A percentile compares a stretch with the other conserved stretches of the same genome.
phyloP scores from a whole-genome alignment of 2,888 invertebrate genomes.

The Villa cingulata region DNA sequence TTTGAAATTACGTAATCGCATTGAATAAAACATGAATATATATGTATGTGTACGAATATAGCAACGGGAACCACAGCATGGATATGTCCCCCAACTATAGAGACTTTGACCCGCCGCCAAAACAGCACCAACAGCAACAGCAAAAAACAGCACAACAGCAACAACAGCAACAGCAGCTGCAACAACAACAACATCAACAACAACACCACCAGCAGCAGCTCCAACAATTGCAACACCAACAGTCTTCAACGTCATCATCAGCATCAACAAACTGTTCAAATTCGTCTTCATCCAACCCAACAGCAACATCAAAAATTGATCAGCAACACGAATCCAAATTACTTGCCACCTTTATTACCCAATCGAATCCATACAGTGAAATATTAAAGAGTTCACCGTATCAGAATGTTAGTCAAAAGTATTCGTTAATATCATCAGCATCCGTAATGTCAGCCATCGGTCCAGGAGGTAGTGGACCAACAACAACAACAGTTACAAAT shows the following conservation, averaged over 20 bases:
- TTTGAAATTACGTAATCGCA: too few species aligned
- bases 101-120: conserved; percentile 32
- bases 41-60: too few species aligned
- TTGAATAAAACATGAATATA: too few species aligned
- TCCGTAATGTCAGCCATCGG: too few species aligned
- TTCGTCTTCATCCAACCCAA: conserved; percentile 17
- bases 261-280: conserved; percentile 24
- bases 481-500: conserved; percentile 3
- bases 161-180: conserved; percentile 16
- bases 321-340: conserved; percentile 18
- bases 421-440: not conserved
- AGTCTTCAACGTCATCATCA: conserved; percentile 13
- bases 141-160: conserved; percentile 14
- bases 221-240: conserved; percentile 16
- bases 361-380: conserved; percentile 30
- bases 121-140: conserved; percentile 22
- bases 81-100: conserved; percentile 33
- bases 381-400: conserved; percentile 22
- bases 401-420: conserved; percentile 5
- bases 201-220: conserved; percentile 16
- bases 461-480: not conserved
- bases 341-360: conserved; percentile 22
- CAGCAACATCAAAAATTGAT: conserved; percentile 17
- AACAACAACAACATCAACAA: conserved; percentile 16
- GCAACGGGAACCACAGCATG: conserved; percentile 25